phyloP scores from a whole-genome alignment of 2,888 invertebrate species.

The Bedellia somnulentella region DNA sequence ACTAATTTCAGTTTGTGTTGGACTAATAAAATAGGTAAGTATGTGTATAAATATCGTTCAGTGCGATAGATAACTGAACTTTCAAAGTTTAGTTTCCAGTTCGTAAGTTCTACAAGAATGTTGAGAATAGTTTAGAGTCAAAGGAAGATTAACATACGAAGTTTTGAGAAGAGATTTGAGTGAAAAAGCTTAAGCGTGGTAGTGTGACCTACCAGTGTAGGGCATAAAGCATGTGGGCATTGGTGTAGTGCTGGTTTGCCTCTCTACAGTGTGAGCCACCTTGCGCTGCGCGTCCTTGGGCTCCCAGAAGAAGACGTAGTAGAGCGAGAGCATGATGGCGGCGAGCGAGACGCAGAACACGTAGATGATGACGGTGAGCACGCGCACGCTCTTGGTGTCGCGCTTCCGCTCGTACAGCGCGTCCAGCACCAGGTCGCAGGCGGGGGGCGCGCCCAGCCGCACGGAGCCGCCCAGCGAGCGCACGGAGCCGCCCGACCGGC shows the following conservation, averaged over 20 bases:
- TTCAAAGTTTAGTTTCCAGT: no score
- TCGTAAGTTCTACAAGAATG: no score
- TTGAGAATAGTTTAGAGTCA: no score
- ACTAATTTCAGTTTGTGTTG: no score
- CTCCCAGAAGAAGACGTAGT: conserved; percentile 94
- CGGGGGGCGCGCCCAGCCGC: conserved; percentile 25
- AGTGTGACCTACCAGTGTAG: conserved; percentile 55
- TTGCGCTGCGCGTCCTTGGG: conserved; percentile 65
- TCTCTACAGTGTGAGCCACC: conserved; percentile 53
- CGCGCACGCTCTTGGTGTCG: conserved; percentile 85
- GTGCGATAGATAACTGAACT: no score
- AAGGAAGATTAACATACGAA: no score
- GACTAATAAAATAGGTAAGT: no score
- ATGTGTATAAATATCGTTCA: no score
- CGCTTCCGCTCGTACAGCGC: conserved; percentile 80
- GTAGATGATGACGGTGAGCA: conserved; percentile 91
- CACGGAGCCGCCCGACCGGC: conserved; percentile 60
- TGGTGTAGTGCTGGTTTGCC: conserved; percentile 54
- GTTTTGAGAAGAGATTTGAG: no score
- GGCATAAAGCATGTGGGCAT: conserved; percentile 59
- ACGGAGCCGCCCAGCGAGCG: conserved; percentile 46
- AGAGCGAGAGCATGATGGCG: conserved; percentile 89
- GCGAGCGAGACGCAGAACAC: conserved; percentile 92
- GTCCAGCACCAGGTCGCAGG: conserved; percentile 70
- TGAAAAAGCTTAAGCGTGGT: conserved; percentile 27